Base-by-base conservation (phyloP, 2,888 invertebrate species). In the Stratiomys singularior region DNA sequence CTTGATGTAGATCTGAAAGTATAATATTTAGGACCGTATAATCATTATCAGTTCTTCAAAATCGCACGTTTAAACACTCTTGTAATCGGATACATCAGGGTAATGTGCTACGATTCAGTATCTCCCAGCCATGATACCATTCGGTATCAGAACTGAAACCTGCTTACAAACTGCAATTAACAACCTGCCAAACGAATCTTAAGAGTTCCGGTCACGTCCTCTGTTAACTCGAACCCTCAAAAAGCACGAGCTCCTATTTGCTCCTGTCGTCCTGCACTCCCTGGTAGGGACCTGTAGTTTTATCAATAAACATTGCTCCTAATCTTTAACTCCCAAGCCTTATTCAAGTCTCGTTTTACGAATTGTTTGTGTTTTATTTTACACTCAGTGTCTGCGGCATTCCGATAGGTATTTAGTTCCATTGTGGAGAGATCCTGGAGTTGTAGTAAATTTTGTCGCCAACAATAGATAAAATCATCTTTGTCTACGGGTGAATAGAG, bases 341-440 rank as follows among this genome's bases (percentile, higher is more conserved):
- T 66, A 66, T 66, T 66, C 66, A 18, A 27, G 66, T 66, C 66
- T 66, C 66, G 66, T 66, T 37, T 28, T 5, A 18, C 18, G 66
- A 30, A 66, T 66, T 66, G 66, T 66, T 66, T 66, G 66, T 66
- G 37, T 66, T 66, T 66, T 66, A 66, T 37, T 66, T 66, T 37
- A 66, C 66, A 66, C 66, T 37, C 66, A 13, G 44, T 27, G 66
- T 21, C 11, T 66, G 25, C 15, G 64, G 30, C 64, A 64, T 25
- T 30, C 15, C 37, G 37, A 66, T 66, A 66, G 66, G 66, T 66
- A 66, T 66, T 66, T 66, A 66, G 66, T 66, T 66, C 37, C 66
- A 66, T 37, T 66, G 66, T 66, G 66, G 66, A 37, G 1, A 30
- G 66, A 37, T 27, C 66, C 66, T 66, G 27, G 27, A 28, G 18